Percentiles rank a stretch among this genome's conserved stretches.
Evolutionary conservation across 2,888 invertebrate genomes (phyloP).

Genomic region (Busseola fusca): DNA sequence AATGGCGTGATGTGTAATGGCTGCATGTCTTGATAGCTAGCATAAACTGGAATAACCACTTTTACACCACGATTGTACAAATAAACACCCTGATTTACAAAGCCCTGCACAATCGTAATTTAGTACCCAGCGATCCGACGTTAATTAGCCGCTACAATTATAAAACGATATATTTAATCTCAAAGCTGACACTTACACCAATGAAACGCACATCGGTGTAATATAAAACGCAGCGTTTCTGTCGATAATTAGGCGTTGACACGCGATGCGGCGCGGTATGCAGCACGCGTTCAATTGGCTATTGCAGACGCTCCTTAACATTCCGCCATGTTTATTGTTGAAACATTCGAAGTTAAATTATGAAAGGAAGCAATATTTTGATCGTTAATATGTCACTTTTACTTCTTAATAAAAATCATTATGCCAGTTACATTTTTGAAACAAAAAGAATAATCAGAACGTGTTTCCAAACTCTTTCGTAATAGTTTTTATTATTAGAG

Average conservation of each 20-base stretch:
- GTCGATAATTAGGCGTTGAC: slow-evolving; percentile 50
- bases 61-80: slow-evolving; percentile 38
- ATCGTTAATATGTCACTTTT: slow-evolving; percentile 8
- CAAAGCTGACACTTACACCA: slow-evolving; percentile 49
- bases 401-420: background rate
- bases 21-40: slow-evolving; percentile 12
- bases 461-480: slow-evolving; percentile 28
- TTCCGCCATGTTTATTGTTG: slow-evolving; percentile 40
- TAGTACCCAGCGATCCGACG: slow-evolving; percentile 8
- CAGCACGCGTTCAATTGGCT: slow-evolving; percentile 45
- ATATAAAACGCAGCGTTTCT: slow-evolving; percentile 44
- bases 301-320: slow-evolving; percentile 47
- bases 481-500: slow-evolving; percentile 21
- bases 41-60: slow-evolving; percentile 14
- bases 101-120: slow-evolving; percentile 40
- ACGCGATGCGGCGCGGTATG: slow-evolving; percentile 56
- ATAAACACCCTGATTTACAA: slow-evolving; percentile 32
- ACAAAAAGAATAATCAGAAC: slow-evolving; percentile 3
- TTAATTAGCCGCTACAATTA: slow-evolving; percentile 47
- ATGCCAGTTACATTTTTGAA: background rate
- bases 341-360: slow-evolving; percentile 36
- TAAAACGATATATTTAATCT: slow-evolving; percentile 49
- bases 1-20: slow-evolving; percentile 30
- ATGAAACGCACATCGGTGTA: slow-evolving; percentile 43
- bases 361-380: slow-evolving; percentile 19